phyloP scores from a whole-genome alignment of 2,888 invertebrate species.

The Achlya flavicornis region DNA sequence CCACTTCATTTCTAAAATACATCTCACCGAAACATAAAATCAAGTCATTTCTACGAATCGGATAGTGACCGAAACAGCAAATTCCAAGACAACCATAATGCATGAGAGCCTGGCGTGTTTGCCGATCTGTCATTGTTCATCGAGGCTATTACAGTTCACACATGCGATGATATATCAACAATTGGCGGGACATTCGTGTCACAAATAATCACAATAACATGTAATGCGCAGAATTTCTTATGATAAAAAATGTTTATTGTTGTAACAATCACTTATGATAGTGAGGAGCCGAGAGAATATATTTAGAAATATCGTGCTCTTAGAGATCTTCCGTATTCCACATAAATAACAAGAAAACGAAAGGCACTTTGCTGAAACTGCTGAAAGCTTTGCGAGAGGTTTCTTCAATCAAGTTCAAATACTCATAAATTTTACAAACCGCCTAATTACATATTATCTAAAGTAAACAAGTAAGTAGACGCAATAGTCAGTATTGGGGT shows the following conservation, averaged over 20 bases:
- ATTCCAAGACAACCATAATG: conserved; percentile 6
- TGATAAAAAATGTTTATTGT: conserved; percentile 5
- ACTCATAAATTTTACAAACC: too few species aligned
- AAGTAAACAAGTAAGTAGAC: too few species aligned
- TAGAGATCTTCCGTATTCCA: too few species aligned
- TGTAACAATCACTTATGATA: neutral
- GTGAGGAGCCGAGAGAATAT: neutral
- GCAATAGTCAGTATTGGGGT: too few species aligned
- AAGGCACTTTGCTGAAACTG: too few species aligned
- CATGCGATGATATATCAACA: neutral
- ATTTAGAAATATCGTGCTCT: neutral
- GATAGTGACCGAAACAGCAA: neutral
- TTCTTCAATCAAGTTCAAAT: too few species aligned
- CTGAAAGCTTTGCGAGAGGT: too few species aligned
- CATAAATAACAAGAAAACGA: too few species aligned
- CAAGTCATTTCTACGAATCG: neutral
- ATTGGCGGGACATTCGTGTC: neutral
- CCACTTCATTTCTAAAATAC: too few species aligned
- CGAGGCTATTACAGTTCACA: neutral
- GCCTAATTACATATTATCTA: too few species aligned
- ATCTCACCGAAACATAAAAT: neutral
- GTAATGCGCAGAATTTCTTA: conserved; percentile 3
- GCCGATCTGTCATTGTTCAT: neutral
- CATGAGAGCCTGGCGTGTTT: neutral
- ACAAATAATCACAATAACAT: neutral